Evolutionary conservation across 2,888 invertebrate genomes (phyloP).

Genomic region (Incurvaria masculella): DNA sequence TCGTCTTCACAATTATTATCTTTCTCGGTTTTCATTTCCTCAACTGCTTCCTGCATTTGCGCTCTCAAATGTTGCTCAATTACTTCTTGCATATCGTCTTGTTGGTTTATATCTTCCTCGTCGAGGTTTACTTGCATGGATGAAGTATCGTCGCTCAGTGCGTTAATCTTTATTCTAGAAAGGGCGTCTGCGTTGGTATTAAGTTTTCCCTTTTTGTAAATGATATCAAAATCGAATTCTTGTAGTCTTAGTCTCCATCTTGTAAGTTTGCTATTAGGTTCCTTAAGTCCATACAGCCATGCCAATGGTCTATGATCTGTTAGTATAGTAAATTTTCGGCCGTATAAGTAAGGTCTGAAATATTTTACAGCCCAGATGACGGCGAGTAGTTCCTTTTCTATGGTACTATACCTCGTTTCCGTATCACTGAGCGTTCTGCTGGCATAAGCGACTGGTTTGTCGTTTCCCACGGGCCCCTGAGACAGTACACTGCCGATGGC

Average conservation of each 20-base stretch:
- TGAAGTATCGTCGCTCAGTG: neutral
- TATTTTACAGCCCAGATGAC: constrained; percentile 19
- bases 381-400: constrained; percentile 22
- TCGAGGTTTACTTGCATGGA: neutral
- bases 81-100: neutral
- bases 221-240: constrained; percentile 20
- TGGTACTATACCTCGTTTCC: constrained; percentile 21
- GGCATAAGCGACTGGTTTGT: constrained; percentile 22
- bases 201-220: constrained; percentile 17
- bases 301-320: constrained; percentile 23
- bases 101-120: no score
- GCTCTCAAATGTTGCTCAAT: neutral
- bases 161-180: constrained; percentile 3
- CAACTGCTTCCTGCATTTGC: neutral
- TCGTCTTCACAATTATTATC: no score
- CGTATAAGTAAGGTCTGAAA: constrained; percentile 20
- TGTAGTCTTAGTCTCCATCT: constrained; percentile 22
- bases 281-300: constrained; percentile 21
- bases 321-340: constrained; percentile 20
- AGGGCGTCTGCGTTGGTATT: constrained; percentile 12
- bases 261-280: constrained; percentile 19
- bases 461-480: constrained; percentile 19
- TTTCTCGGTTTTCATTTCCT: neutral
- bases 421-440: constrained; percentile 20
- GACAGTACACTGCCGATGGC: constrained; percentile 21